Evolutionary conservation across 2,888 invertebrate genomes (phyloP), one percentile per base, ranked within the genome.

Genomic region (Coleophora flavipennella): DNA sequence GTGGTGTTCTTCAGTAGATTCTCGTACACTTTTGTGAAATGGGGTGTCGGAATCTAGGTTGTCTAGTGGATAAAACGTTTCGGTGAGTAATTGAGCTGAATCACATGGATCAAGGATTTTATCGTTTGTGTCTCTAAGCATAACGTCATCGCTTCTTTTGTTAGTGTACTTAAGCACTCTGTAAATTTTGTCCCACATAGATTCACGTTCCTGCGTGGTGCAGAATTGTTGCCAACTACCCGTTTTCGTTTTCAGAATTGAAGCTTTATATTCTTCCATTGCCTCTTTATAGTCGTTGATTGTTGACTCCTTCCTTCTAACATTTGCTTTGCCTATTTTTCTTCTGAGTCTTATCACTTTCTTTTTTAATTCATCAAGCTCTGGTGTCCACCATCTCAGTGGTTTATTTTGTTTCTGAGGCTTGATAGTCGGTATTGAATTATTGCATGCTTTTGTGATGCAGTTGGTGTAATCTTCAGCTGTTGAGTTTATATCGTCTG

Each of bases 171-270:
- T 36, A 3, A 50, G 36, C 2, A 50, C 35, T 13, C 42, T 32
- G 25, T 43, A 48, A 4, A 42, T 40, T 9, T 40, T 39, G 1
- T 46, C 43, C 50, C 48, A 49, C 3, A 45, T 6, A 1, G 38
- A 29, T 13, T 49, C 43, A 9, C 12, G 33, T 3, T 41, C 36
- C 31, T 43, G 43, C 6, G 25, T 38, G 1, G 13, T 20, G 12
- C 48, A 48, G 13, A 42, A 44, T 2, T 40, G 14, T 13, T 44
- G 45, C 44, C 48, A 45, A 32, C 46, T 46, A 3, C 10, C 20
- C 0, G 33, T 41, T 10, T 26, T 20, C 0, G 38, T 29, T 4
- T 29, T 13, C 2, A 13, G 25, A 1, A 40, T 34, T 9, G n/a
- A 6, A 7, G 8, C 8, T 12, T 45, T 36, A 26, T 48, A 48